These are phyloP conservation scores for Nycteola revayana DNA, from an alignment of 2,888 invertebrate genomes.

Conservation along the genomic window DNA sequence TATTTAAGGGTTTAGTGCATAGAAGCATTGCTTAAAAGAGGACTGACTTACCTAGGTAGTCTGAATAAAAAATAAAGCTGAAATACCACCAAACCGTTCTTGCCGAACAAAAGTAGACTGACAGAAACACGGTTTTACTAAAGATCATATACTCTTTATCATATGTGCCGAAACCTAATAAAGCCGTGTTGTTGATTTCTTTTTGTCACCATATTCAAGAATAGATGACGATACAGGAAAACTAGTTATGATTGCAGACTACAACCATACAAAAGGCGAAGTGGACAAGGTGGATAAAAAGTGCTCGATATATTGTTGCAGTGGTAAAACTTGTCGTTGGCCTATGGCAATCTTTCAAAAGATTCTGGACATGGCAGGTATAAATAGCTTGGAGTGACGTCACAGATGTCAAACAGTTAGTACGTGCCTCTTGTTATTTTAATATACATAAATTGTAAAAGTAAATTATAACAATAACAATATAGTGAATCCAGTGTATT, in stretches of 20 bases:
- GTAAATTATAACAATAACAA: too few relatives aligned
- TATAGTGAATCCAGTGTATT: too few relatives aligned
- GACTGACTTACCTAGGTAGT: slow-evolving; percentile 19
- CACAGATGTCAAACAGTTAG: too few relatives aligned
- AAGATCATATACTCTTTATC: slow-evolving; percentile 6
- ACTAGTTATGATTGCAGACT: slow-evolving; percentile 6
- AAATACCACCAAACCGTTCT: too few relatives aligned
- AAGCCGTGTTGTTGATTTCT: slow-evolving; percentile 5
- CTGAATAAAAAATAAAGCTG: too few relatives aligned
- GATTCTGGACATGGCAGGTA: background rate
- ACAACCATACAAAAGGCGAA: slow-evolving; percentile 7
- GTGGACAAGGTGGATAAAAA: slow-evolving; percentile 6
- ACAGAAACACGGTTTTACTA: slow-evolving; percentile 1
- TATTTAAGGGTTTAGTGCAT: too few relatives aligned
- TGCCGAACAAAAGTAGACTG: too few relatives aligned
- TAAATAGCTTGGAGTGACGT: too few relatives aligned
- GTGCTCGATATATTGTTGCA: slow-evolving; percentile 3
- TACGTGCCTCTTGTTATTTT: too few relatives aligned
- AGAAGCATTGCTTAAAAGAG: too few relatives aligned
- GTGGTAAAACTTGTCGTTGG: slow-evolving; percentile 6
- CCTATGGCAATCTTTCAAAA: slow-evolving; percentile 5
- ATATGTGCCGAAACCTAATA: slow-evolving; percentile 4
- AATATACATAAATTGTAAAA: too few relatives aligned
- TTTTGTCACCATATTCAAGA: slow-evolving; percentile 3
- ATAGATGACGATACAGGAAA: slow-evolving; percentile 4